Percentiles rank a stretch among this genome's conserved stretches.
phyloP scores from a whole-genome alignment of 2,113 vertebrate genomes.

The Melospiza melodia region DNA sequence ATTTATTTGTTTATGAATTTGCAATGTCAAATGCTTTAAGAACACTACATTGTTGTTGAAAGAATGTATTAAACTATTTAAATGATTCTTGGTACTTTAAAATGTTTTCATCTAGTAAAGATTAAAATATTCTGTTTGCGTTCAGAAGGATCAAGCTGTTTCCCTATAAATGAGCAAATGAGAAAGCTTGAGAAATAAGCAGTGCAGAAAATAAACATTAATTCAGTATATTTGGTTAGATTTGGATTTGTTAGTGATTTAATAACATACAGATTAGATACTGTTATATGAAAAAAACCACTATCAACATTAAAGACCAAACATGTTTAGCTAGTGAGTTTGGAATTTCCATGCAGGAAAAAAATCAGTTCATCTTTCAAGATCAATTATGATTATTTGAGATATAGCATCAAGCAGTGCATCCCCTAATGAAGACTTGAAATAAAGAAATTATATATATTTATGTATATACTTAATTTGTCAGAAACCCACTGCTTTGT shows the following conservation, averaged over 20 bases:
- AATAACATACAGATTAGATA: background rate
- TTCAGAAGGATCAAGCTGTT: background rate
- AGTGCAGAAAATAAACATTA: background rate
- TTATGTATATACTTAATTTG: background rate
- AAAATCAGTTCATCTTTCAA: background rate
- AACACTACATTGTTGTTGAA: background rate
- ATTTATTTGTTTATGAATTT: slow-evolving; percentile 4
- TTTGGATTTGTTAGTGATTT: background rate
- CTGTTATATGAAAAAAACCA: background rate
- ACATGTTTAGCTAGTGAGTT: background rate
- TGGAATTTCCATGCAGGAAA: background rate
- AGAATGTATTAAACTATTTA: background rate
- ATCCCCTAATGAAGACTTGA: background rate
- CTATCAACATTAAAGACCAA: background rate
- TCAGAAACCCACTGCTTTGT: background rate
- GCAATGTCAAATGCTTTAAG: background rate
- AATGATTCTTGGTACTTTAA: background rate
- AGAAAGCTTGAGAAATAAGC: background rate
- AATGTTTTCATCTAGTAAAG: background rate
- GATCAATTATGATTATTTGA: background rate
- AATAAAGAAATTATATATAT: background rate
- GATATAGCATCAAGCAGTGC: background rate
- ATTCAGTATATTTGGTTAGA: background rate
- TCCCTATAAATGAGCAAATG: background rate
- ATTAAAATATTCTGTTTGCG: background rate